phyloP scores from a whole-genome alignment of 1,140 invertebrate genomes.

The Glossosoma conforme region DNA sequence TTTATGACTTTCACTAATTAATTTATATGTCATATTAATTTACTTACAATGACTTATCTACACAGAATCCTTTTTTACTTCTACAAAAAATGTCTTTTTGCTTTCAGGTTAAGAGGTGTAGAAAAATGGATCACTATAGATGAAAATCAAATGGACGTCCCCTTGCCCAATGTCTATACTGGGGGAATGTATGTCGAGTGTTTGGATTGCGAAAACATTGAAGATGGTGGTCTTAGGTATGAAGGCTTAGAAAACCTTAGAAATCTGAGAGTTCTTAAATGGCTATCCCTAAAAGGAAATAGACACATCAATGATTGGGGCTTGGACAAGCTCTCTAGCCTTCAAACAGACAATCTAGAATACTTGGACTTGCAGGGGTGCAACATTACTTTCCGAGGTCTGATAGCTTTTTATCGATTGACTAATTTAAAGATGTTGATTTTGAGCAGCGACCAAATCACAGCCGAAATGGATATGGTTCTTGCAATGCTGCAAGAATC shows the following conservation, averaged over 20 bases:
- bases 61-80: too few species aligned
- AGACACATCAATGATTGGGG: conserved; percentile 46
- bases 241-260: conserved; percentile 43
- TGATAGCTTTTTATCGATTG: conserved; percentile 41
- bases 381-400: conserved; percentile 37
- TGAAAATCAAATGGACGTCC: conserved; percentile 30
- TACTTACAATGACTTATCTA: too few species aligned
- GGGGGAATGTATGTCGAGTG: conserved; percentile 43
- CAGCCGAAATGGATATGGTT: conserved; percentile 36
- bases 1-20: too few species aligned
- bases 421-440: conserved; percentile 37
- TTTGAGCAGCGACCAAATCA: conserved; percentile 20
- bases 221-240: conserved; percentile 41
- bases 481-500: conserved; percentile 41
- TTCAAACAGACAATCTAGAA: conserved; percentile 39
- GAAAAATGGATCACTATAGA: conserved; percentile 37
- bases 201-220: conserved; percentile 42
- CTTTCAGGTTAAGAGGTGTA: conserved; percentile 39
- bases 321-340: conserved; percentile 40
- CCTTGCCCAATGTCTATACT: conserved; percentile 36
- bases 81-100: too few species aligned
- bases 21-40: too few species aligned
- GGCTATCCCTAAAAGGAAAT: conserved; percentile 43
- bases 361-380: conserved; percentile 43
- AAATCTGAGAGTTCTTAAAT: conserved; percentile 40